phyloP scores from a whole-genome alignment of 1,140 invertebrate species.

The Papilio xuthus region DNA sequence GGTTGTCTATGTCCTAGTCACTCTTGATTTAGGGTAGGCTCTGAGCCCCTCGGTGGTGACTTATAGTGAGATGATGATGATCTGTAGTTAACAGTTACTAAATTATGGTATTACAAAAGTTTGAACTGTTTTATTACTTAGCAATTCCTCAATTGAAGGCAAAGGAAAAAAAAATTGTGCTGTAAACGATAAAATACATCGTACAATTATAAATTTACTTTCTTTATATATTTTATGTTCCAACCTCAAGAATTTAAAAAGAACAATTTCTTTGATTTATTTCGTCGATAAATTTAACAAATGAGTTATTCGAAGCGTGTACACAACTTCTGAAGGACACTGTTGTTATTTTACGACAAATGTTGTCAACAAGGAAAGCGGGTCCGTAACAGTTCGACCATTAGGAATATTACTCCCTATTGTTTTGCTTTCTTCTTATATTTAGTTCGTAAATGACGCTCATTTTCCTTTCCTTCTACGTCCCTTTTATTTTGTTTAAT shows the following conservation, averaged over 20 bases:
- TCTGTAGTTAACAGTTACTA: too few species aligned
- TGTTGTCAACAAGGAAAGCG: conserved; percentile 13
- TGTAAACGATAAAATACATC: too few species aligned
- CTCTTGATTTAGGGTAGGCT: too few species aligned
- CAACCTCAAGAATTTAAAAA: background rate
- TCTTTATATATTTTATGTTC: too few species aligned
- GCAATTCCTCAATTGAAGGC: too few species aligned
- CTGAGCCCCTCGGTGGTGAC: too few species aligned
- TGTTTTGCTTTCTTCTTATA: conserved; percentile 5
- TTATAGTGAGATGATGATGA: too few species aligned
- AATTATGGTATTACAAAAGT: too few species aligned
- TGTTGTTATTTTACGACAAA: conserved; percentile 4
- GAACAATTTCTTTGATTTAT: background rate
- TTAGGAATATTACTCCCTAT: conserved; percentile 10
- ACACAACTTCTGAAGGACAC: conserved; percentile 17
- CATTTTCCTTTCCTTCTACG: background rate
- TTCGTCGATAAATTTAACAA: conserved; percentile 2
- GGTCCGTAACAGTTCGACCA: background rate
- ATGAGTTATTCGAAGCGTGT: conserved; percentile 13
- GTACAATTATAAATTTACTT: background rate
- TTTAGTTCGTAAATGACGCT: background rate
- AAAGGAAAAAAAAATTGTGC: too few species aligned
- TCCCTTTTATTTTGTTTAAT: background rate
- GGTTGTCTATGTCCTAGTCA: too few species aligned
- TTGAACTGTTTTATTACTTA: too few species aligned